These are phyloP conservation scores for Arothron firmamentum DNA, from an alignment of 2,113 vertebrate species.

Conservation along the genomic window DNA sequence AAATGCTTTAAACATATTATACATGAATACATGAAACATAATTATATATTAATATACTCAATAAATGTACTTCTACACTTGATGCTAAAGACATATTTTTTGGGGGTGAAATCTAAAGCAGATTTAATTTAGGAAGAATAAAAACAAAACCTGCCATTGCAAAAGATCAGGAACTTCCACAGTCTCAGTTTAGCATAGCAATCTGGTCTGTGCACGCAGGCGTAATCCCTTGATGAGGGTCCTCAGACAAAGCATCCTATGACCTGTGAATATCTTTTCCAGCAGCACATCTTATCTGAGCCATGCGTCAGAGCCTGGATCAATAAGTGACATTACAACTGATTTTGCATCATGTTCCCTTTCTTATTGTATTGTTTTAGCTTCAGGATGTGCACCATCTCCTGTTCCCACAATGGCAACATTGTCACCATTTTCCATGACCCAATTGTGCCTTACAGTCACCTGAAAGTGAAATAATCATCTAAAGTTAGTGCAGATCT, in stretches of 20 bases:
- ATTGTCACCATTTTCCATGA: too few relatives aligned
- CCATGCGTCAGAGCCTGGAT: slow-evolving; percentile 1
- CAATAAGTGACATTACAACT: not conserved
- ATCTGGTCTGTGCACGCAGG: slow-evolving; percentile 35
- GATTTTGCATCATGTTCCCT: too few relatives aligned
- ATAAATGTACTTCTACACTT: not conserved
- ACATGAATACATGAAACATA: not conserved
- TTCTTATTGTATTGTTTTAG: too few relatives aligned
- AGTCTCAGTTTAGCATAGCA: slow-evolving; percentile 55
- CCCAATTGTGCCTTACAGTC: too few relatives aligned
- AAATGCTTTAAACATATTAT: not conserved
- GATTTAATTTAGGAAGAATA: not conserved
- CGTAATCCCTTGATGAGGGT: slow-evolving; percentile 51
- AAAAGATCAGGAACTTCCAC: slow-evolving; percentile 49
- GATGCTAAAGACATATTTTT: too few relatives aligned
- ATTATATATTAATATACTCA: not conserved
- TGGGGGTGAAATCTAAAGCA: too few relatives aligned
- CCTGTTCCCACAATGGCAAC: not conserved
- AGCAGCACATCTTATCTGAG: slow-evolving; percentile 24
- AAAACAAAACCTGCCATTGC: slow-evolving; percentile 11
- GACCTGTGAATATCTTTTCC: slow-evolving; percentile 38
- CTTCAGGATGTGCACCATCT: too few relatives aligned
- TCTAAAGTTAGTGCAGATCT: too few relatives aligned
- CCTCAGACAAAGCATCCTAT: slow-evolving; percentile 46
- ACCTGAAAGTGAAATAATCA: too few relatives aligned